Evolutionary conservation across 37 sponge, comb jelly and placozoan genomes (phyloP).

Genomic region (Theonella swinhoei): DNA sequence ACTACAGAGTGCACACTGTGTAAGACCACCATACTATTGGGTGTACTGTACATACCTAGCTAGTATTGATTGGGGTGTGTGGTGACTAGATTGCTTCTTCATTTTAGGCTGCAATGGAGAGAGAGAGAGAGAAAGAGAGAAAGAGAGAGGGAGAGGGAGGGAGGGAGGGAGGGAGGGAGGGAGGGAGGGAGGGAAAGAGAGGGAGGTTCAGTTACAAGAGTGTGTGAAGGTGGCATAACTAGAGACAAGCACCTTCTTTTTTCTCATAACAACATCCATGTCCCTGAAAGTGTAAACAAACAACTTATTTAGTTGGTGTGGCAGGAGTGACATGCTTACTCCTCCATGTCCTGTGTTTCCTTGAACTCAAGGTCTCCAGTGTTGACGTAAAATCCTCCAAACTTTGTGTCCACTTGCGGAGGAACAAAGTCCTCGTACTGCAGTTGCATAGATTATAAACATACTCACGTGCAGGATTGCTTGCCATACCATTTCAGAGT

Average conservation of each 20-base stretch:
- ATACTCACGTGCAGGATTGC: neutral
- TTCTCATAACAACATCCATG: slow-evolving; percentile 23
- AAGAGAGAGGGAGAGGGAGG: neutral
- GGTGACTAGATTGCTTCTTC: slow-evolving; percentile 39
- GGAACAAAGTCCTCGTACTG: slow-evolving; percentile 90
- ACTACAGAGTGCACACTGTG: too few relatives aligned
- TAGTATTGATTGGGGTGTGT: slow-evolving; percentile 25
- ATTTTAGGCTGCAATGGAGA: slow-evolving; percentile 20
- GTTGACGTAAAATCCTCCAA: slow-evolving; percentile 92
- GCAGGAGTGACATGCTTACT: slow-evolving; percentile 39
- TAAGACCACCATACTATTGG: neutral
- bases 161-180: slow-evolving; percentile 4
- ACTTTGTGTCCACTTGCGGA: slow-evolving; percentile 72
- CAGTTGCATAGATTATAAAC: slow-evolving; percentile 5
- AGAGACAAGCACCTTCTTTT: too few relatives aligned
- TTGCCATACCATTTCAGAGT: slow-evolving; percentile 66
- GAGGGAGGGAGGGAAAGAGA: neutral
- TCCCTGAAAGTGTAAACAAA: slow-evolving; percentile 10
- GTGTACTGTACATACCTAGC: slow-evolving; percentile 38
- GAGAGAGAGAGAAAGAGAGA: neutral
- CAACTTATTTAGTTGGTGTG: neutral
- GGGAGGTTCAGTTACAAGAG: neutral
- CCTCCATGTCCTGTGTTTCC: slow-evolving; percentile 32
- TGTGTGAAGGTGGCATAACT: neutral
- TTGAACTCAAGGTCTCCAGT: slow-evolving; percentile 82